Evolutionary conservation across 2,797 vertebrate genomes (phyloP), one percentile per base, ranked within the genome.

Genomic region (Notolepis coatsorum): DNA sequence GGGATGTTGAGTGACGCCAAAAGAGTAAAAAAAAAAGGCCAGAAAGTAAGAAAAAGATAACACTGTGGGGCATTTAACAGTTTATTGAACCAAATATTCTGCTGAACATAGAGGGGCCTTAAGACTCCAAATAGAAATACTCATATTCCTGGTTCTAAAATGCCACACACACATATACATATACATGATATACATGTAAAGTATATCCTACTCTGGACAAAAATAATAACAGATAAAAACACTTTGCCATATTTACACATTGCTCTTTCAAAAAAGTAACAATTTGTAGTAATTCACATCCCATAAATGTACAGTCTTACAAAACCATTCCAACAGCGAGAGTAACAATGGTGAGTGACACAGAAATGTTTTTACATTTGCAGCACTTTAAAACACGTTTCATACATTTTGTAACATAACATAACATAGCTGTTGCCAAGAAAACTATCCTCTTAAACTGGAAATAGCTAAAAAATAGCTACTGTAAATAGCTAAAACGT

Each of bases 11-110:
- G 24, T 48, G 45, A 17, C 3, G 24, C 25, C 45, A 28, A 6
- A 4, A 17, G 3, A 10, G 28, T 50, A 8, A 30, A 24, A 49
- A n/a, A 41, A 41, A 20, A 21, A 45, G 12, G 21, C 30, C 8
- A 28, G 12, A 28, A 28, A 28, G 12, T 4, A 30, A 17, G 10
- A 35, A 35, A 35, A 35, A 0, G 13, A 6, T 10, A 18, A 17
- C 2, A 7, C 15, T 30, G 27, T 31, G 4, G 15, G 27, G 8
- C 15, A 20, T 15, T 47, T 8, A 49, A 20, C 9, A 31, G 13
- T 58, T 58, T 58, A 58, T 46, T 58, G 7, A 58, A 58, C 33
- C 28, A 35, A 35, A 42, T 25, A 41, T 55, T 7, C 8, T 17
- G 21, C 12, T 45, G 35, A n/a, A 45, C 20, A 24, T 23, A 45